These are phyloP conservation scores for Marisa cornuarietis DNA, from an alignment of 1,140 invertebrate genomes.

Conservation along the genomic window DNA sequence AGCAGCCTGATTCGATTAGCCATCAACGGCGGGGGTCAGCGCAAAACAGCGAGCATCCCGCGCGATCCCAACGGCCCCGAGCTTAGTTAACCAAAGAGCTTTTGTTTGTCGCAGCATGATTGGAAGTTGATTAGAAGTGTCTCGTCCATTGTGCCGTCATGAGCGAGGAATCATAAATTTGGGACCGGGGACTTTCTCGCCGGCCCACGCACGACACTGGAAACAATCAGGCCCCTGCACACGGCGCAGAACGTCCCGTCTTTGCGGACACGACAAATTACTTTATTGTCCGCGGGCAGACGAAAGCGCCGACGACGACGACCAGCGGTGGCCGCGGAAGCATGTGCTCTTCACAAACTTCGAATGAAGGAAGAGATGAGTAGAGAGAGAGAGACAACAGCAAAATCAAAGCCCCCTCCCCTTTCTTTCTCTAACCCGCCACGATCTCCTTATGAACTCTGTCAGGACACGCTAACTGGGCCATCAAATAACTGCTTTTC, in stretches of 20 bases:
- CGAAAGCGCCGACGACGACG: neutral
- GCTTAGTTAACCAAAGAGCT: constrained; percentile 30
- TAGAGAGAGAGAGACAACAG: neutral
- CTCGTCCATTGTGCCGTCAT: constrained; percentile 25
- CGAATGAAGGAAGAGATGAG: no score
- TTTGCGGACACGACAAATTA: constrained; percentile 1
- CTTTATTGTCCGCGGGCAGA: neutral
- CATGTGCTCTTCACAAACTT: no score
- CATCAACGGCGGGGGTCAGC: neutral
- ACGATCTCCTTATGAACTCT: neutral
- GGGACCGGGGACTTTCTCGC: neutral
- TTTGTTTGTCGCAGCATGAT: constrained; percentile 33
- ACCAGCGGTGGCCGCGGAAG: neutral
- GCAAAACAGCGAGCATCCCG: neutral
- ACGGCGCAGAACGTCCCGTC: neutral
- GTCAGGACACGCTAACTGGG: neutral
- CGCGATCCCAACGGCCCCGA: constrained; percentile 13
- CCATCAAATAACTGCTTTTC: neutral
- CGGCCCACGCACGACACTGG: neutral
- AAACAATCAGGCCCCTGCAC: neutral
- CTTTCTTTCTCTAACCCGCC: neutral
- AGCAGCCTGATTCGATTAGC: constrained; percentile 8
- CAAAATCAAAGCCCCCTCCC: neutral
- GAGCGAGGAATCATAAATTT: constrained; percentile 10
- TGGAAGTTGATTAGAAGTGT: constrained; percentile 39